Evolutionary conservation across 1,140 invertebrate genomes (phyloP).

Genomic region (Aphaenogaster floridana): DNA sequence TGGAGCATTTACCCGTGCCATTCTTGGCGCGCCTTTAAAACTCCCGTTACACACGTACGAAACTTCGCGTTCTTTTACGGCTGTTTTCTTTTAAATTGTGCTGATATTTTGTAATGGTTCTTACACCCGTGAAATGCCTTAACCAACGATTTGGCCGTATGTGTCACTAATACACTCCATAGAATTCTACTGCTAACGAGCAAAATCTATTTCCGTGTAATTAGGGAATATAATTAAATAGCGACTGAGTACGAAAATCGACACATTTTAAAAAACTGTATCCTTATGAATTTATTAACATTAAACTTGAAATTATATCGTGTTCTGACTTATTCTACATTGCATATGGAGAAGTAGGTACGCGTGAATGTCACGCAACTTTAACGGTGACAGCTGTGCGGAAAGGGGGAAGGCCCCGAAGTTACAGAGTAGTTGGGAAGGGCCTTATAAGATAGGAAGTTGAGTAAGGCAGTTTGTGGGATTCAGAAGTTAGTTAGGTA

Average conservation of each 20-base stretch:
- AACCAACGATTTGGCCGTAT: neutral
- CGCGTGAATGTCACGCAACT: constrained; percentile 29
- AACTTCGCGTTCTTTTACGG: constrained; percentile 54
- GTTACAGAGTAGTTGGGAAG: too few relatives aligned
- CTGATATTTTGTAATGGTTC: constrained; percentile 53
- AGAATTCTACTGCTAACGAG: neutral
- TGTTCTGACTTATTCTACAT: neutral
- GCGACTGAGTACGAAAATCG: neutral
- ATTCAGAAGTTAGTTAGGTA: too few relatives aligned
- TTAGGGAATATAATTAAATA: neutral
- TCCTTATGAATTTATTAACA: neutral
- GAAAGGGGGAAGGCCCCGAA: neutral
- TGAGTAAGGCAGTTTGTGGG: too few relatives aligned
- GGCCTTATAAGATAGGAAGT: too few relatives aligned
- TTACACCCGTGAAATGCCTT: neutral
- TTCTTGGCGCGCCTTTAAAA: constrained; percentile 63
- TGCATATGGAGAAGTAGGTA: neutral
- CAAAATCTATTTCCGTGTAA: neutral
- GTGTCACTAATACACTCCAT: neutral
- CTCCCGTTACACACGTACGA: constrained; percentile 61
- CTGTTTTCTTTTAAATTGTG: constrained; percentile 58
- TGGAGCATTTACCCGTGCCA: constrained; percentile 60
- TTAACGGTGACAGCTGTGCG: neutral
- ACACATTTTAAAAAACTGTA: neutral
- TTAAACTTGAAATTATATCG: neutral